phyloP scores from a whole-genome alignment of 2,113 vertebrate species.

The human region DNA sequence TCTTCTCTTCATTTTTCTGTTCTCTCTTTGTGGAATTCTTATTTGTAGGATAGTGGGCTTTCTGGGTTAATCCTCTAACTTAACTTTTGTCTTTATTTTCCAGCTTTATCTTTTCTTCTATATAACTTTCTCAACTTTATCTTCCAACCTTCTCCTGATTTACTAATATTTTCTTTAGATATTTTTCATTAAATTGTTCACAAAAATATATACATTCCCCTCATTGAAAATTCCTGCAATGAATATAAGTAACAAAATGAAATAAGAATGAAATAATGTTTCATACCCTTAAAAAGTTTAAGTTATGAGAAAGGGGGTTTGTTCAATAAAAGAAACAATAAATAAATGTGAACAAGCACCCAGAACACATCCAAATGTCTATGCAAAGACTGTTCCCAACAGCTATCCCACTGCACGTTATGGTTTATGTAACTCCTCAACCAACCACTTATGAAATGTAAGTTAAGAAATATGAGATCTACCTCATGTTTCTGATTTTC shows the following conservation, averaged over 20 bases:
- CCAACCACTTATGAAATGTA: not conserved
- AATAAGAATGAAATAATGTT: not conserved
- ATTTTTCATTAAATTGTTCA: not conserved
- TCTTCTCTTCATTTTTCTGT: not conserved
- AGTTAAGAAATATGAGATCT: not conserved
- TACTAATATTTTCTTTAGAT: not conserved
- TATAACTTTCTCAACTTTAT: conserved; percentile 14
- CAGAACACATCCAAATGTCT: not conserved
- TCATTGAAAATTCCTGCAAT: not conserved
- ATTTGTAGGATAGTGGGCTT: not conserved
- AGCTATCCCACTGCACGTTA: not conserved
- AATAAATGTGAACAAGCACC: not conserved
- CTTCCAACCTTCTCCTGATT: not conserved
- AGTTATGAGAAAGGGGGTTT: not conserved
- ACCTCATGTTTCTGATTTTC: not conserved
- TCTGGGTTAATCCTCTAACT: not conserved
- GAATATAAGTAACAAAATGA: conserved; percentile 4
- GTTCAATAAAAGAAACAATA: not conserved
- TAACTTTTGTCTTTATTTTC: not conserved
- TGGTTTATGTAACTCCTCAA: not conserved
- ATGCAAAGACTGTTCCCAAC: no score
- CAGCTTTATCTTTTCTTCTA: not conserved
- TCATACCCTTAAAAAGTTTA: not conserved
- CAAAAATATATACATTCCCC: not conserved
- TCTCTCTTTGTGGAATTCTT: not conserved